Base-by-base conservation (phyloP, 23 tunicate species). In the Corella eumyota region DNA sequence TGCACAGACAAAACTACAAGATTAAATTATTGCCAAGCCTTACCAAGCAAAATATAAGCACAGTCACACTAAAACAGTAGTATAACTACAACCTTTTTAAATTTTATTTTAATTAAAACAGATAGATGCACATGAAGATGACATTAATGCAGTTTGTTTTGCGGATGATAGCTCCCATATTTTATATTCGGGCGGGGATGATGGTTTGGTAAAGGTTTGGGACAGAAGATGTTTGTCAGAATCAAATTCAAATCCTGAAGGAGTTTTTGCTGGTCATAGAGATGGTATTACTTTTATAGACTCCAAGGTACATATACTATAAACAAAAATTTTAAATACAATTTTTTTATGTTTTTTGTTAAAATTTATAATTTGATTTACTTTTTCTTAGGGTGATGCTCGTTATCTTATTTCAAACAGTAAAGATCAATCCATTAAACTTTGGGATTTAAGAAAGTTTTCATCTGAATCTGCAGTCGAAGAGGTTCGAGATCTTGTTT, bases 111-210 rank as follows among this genome's bases (percentile, higher is more conserved):
- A n/a, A n/a, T n/a, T n/a, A n/a, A n/a, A n/a, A n/a, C 57, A 63
- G 34, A 71, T 81, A 2, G 73, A 81, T 81, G 90, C 90, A 23
- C 90, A 81, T 60, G 79, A 81, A 72, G 90, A 81, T 72, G 90
- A 81, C 50, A 36, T 81, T 6, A 81, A 81, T 66, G 90, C 90
- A 6, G 53, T 81, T 11, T 70, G 90, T 27, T 81, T 66, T 72
- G 90, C 90, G 13, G 90, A 81, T 50, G 51, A 72, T 20, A 25
- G 72, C 7, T 81, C 90, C 15, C 79, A 81, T 22, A 81, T 81
- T 46, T 28, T 81, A 9, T 81, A 72, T 60, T 81, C 90, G 28
- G 90, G 90, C 36, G 79, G 90, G 4, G 90, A 81, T 67, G 90
- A 81, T 66, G 90, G 90, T 35, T 53, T 81, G 62, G 67, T 81